Evolutionary conservation across 2,797 vertebrate genomes (phyloP).

Genomic region (Mormyrus hasselquistii): DNA sequence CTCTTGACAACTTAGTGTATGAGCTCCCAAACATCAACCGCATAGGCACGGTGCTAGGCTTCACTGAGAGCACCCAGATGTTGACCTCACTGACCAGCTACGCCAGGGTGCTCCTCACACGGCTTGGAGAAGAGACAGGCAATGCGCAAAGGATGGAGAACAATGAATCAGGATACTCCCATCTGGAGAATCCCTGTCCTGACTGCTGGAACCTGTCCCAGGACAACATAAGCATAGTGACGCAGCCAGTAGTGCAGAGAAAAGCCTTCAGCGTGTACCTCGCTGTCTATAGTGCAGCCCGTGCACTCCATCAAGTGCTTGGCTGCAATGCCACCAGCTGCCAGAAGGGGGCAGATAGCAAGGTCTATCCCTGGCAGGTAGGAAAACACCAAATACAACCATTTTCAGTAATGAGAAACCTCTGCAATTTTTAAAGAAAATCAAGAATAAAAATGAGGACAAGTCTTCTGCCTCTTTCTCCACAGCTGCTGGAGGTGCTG

Average conservation of each 20-base stretch:
- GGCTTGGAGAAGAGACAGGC: conserved; percentile 42
- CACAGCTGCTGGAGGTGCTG: conserved; percentile 70
- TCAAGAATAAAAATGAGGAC: background rate
- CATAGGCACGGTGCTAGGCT: conserved; percentile 75
- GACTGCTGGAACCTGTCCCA: conserved; percentile 57
- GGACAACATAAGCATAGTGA: conserved; percentile 48
- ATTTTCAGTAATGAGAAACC: background rate
- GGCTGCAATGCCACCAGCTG: conserved; percentile 59
- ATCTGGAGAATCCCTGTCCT: conserved; percentile 51
- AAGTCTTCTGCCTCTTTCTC: background rate
- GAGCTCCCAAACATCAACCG: conserved; percentile 52
- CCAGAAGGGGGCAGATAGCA: conserved; percentile 25
- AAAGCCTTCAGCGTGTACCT: conserved; percentile 64
- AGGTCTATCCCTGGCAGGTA: conserved; percentile 77
- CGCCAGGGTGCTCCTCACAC: conserved; percentile 44
- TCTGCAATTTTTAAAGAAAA: background rate
- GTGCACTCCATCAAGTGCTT: conserved; percentile 72
- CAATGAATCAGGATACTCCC: background rate
- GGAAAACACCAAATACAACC: background rate
- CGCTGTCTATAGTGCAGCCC: conserved; percentile 70
- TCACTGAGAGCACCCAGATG: conserved; percentile 44
- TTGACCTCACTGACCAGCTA: conserved; percentile 60
- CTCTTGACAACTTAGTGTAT: conserved; percentile 39
- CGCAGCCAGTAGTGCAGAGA: conserved; percentile 28
- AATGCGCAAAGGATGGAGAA: background rate